A percentile compares a stretch with the other conserved stretches of the same genome.
Evolutionary conservation across 1,140 invertebrate species (phyloP).

Genomic region (Drosophila pachea): DNA sequence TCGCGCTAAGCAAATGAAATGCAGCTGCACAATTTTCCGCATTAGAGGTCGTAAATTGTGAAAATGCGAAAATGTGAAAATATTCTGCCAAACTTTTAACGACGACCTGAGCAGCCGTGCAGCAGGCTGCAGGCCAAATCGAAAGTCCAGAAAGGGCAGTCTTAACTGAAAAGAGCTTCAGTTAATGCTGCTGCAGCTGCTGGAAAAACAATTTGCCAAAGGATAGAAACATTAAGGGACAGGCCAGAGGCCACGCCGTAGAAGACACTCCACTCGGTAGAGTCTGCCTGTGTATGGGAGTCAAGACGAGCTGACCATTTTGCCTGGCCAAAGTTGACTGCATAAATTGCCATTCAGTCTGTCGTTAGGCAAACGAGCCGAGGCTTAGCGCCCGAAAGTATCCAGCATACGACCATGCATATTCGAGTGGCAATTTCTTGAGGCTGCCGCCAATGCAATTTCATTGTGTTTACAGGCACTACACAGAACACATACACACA

Average conservation of each 20-base stretch:
- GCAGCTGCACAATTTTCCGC: constrained; percentile 32
- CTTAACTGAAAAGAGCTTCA: constrained; percentile 35
- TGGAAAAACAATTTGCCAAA: constrained; percentile 45
- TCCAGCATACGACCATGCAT: constrained; percentile 73
- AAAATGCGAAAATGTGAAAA: constrained; percentile 2
- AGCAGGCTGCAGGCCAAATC: constrained; percentile 11
- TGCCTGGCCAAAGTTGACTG: constrained; percentile 43
- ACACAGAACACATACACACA: constrained; percentile 18
- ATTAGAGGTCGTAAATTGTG: constrained; percentile 22
- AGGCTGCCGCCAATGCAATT: constrained; percentile 61
- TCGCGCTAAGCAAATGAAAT: constrained; percentile 21
- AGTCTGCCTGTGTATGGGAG: constrained; percentile 14
- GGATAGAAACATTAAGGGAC: constrained; percentile 62
- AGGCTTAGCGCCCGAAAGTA: constrained; percentile 43
- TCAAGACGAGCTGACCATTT: constrained; percentile 15
- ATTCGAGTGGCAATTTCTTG: constrained; percentile 71
- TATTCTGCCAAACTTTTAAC: constrained; percentile 18
- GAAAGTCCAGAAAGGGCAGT: constrained; percentile 39
- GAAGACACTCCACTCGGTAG: neutral
- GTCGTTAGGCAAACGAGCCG: constrained; percentile 44
- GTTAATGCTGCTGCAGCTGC: constrained; percentile 5
- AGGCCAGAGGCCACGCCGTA: neutral
- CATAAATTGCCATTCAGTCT: constrained; percentile 49
- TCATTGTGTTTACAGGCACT: constrained; percentile 67
- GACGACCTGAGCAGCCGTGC: neutral